Conservation (phyloP, 30 jellyfish, hydroid and myxozoan species). For the Cassiopea andromeda region DNA sequence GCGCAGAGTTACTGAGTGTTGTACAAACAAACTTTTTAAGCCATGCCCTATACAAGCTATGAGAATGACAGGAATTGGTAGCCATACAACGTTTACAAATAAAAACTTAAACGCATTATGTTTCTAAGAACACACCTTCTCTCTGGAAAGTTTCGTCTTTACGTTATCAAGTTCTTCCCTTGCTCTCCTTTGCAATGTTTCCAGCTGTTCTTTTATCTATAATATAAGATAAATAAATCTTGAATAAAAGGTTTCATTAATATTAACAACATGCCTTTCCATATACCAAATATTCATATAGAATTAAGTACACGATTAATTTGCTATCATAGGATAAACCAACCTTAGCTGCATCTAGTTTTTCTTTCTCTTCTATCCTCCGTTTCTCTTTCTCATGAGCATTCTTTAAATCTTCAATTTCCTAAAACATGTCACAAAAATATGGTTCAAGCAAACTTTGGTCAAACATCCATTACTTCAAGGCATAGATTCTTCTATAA, state of each 20-base stretch:
- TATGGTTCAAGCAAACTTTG: background rate
- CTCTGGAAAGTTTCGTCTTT: conserved; percentile 18
- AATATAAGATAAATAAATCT: background rate
- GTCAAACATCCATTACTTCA: background rate
- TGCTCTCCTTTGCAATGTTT: conserved; percentile 65
- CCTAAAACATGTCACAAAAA: background rate
- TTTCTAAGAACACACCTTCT: conserved; percentile 22
- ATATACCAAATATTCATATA: too few relatives aligned
- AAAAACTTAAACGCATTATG: background rate
- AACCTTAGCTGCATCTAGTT: background rate
- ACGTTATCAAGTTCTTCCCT: conserved; percentile 54
- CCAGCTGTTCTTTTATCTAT: conserved; percentile 40
- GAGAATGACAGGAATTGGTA: too few relatives aligned
- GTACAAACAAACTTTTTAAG: too few relatives aligned
- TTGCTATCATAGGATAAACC: background rate
- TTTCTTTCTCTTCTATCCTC: conserved; percentile 6
- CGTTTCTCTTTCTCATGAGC: conserved; percentile 29
- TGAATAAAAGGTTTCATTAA: too few relatives aligned
- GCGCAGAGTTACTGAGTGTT: too few relatives aligned
- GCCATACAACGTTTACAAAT: too few relatives aligned
- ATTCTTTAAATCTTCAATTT: conserved; percentile 2
- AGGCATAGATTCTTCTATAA: background rate
- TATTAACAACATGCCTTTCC: too few relatives aligned
- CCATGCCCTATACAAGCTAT: too few relatives aligned
- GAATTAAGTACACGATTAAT: too few relatives aligned